These are phyloP conservation scores for Vicugna pacos DNA, from an alignment of 2,113 vertebrate species.

Conservation along the genomic window DNA sequence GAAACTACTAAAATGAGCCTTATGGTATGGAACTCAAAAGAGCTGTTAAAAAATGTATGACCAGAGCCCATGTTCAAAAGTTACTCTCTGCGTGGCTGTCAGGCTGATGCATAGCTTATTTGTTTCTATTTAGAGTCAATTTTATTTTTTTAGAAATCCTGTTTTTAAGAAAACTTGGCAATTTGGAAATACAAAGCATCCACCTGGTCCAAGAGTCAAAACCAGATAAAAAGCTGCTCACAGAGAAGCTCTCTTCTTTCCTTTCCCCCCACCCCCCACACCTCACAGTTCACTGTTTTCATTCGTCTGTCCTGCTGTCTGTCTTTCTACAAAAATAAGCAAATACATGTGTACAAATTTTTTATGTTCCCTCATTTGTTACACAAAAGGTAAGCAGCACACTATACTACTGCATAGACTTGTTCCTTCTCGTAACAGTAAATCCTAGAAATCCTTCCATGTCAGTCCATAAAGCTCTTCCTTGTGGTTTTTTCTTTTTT, in stretches of 20 bases:
- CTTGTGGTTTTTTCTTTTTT: not conserved
- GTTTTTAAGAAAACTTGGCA: not conserved
- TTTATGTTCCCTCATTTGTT: not conserved
- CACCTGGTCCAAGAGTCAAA: not conserved
- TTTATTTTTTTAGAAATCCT: not conserved
- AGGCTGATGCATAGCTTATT: not conserved
- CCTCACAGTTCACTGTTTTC: not conserved
- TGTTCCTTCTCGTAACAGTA: constrained; percentile 3
- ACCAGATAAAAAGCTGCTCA: not conserved
- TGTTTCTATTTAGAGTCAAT: not conserved
- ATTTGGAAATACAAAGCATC: constrained; percentile 28
- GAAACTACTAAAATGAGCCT: not conserved
- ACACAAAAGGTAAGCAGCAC: not conserved
- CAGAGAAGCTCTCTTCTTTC: not conserved
- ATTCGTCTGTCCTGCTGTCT: not conserved
- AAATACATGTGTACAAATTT: not conserved
- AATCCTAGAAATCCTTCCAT: not conserved
- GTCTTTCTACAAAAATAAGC: not conserved
- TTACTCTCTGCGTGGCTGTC: not conserved
- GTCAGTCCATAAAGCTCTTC: not conserved
- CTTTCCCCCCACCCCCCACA: not conserved
- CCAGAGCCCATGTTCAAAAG: not conserved
- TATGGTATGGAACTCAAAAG: not conserved
- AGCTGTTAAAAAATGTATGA: not conserved
- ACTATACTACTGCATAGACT: not conserved